Conservation (phyloP, 2,888 invertebrate genomes). For the Chaitophorus viminalis region DNA sequence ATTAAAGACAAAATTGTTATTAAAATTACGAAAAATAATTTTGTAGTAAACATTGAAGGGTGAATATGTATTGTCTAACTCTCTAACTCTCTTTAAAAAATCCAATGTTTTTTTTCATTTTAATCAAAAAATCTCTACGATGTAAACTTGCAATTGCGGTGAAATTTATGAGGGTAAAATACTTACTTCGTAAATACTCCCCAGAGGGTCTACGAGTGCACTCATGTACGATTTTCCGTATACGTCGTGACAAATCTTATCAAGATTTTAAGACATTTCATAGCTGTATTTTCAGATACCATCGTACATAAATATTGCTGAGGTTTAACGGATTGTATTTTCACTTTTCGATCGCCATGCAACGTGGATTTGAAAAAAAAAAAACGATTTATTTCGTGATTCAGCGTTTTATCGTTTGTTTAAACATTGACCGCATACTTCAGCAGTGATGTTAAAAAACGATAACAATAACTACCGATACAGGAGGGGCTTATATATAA, state of each 20-base stretch:
- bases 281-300: background rate
- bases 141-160: background rate
- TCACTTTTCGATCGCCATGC: background rate
- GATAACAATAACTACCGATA: background rate
- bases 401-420: background rate
- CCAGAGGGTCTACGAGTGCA: background rate
- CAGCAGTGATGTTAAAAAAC: background rate
- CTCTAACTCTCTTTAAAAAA: background rate
- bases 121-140: background rate
- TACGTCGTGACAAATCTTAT: background rate
- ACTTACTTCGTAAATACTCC: background rate
- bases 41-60: too few relatives aligned
- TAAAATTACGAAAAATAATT: too few relatives aligned
- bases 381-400: background rate
- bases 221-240: background rate
- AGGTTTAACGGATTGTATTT: background rate
- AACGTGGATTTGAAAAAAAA: background rate
- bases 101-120: background rate
- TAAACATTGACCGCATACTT: background rate
- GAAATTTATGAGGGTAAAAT: background rate
- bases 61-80: too few relatives aligned
- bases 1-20: too few relatives aligned
- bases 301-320: background rate
- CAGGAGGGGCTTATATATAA: too few relatives aligned
- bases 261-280: background rate